Base-by-base conservation (phyloP, 2,797 vertebrate genomes). In the Peromyscus melanophrys region DNA sequence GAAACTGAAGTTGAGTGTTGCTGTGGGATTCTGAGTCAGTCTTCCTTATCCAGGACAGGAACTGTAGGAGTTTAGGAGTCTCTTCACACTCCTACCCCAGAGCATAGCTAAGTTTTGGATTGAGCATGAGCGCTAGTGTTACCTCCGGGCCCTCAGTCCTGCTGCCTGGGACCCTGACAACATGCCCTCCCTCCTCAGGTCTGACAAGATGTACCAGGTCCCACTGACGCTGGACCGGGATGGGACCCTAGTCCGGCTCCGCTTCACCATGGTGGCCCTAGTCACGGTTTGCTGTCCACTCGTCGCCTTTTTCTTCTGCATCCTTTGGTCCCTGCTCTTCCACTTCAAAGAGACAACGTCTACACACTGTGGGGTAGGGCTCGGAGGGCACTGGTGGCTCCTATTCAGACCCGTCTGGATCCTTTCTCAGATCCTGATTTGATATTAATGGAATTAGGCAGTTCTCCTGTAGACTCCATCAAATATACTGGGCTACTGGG, bases 301-400 rank as follows among this genome's bases (percentile, higher is more conserved):
- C 81, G 97, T 98, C 1, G 99, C 99, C 1, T 98, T 99, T 96
- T 78, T 99, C 90, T 98, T 98, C 98, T 99, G 99, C 71, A 97
- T 99, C 46, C 93, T 98, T 90, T 98, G 99, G 92, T 99, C 99
- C 0, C 94, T 99, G 40, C 65, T 99, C 21, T 99, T 99, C 98
- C 99, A 99, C 97, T 99, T 99, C 92, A 98, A 98, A 23, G 99
- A 99, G 61, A 98, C 99, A 0, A 99, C 99, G 0, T 99, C 99
- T 6, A 99, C 99, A 0, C 99, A 99, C 98, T 99, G 99, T 6
- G 97, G 98, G 92, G 99, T 99, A 95, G 98, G 99, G 3, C 67
- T 95, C 95, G 77, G 34, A 34, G 75, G 61, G 67, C 14, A 59
- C 46, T 78, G 76, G 61, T 52, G 85, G 34, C 17, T 94, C n/a